Evolutionary conservation across 2,113 vertebrate genomes (phyloP).

Genomic region (Tinamus guttatus): DNA sequence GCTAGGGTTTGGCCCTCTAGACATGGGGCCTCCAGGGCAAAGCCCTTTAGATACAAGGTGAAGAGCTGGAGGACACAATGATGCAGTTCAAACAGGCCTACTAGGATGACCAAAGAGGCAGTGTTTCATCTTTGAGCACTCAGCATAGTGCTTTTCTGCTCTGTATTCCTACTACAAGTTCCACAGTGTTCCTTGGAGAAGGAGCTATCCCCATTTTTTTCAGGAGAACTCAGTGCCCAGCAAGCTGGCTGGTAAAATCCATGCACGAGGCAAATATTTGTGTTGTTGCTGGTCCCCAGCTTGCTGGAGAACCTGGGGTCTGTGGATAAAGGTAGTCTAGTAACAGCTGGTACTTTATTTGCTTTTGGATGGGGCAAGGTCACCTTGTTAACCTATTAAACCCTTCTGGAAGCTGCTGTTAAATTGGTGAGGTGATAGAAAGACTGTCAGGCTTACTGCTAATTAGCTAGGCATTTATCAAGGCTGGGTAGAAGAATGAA

Average conservation of each 20-base stretch:
- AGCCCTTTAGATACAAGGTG: not conserved
- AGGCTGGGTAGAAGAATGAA: not conserved
- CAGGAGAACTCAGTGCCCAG: not conserved
- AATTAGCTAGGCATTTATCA: rapidly evolving
- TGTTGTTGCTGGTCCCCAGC: rapidly evolving
- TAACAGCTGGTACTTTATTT: not conserved
- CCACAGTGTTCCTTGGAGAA: not conserved
- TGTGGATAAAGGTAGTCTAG: not conserved
- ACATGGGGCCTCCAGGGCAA: rapidly evolving
- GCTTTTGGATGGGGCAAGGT: rapidly evolving
- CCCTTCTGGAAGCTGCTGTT: not conserved
- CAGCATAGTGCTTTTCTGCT: not conserved
- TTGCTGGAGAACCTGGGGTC: not conserved
- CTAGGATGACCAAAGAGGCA: not conserved
- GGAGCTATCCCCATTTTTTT: rapidly evolving
- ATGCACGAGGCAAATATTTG: rapidly evolving
- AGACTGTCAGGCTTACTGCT: not conserved
- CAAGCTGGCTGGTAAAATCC: not conserved
- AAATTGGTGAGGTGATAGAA: not conserved
- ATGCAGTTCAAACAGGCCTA: not conserved
- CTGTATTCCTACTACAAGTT: not conserved
- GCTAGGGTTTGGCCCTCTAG: not conserved
- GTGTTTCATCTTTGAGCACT: not conserved
- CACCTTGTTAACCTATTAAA: not conserved
- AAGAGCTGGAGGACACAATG: not conserved